These are phyloP conservation scores for Liasis olivaceus DNA, from an alignment of 2,797 vertebrate species.

Conservation along the genomic window DNA sequence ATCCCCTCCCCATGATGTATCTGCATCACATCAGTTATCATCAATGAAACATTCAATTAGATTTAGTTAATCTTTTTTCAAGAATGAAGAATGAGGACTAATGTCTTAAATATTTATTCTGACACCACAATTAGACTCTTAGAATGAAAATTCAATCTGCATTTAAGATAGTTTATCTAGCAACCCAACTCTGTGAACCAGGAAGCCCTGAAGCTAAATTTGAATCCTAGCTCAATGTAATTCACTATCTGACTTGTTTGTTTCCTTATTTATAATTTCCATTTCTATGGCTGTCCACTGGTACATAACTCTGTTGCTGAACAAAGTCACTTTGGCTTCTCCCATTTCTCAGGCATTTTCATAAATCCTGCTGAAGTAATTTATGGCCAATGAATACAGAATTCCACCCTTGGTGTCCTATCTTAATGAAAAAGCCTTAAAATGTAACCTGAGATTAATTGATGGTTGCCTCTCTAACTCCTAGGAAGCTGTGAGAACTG, in stretches of 20 bases:
- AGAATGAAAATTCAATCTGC: background rate
- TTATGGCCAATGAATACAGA: background rate
- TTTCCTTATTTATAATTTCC: background rate
- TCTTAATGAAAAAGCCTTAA: background rate
- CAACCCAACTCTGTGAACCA: background rate
- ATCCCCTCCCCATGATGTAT: background rate
- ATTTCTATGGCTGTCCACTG: background rate
- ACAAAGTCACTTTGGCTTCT: background rate
- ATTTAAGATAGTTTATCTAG: background rate
- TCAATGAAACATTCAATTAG: background rate
- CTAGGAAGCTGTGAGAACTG: conserved; percentile 23
- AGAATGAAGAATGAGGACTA: background rate
- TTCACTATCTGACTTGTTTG: background rate
- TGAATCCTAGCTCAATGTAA: background rate
- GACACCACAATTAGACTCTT: background rate
- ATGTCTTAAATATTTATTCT: background rate
- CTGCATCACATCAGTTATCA: background rate
- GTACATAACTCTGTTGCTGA: background rate
- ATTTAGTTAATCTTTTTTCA: background rate
- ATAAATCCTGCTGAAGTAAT: background rate
- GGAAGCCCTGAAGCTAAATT: background rate
- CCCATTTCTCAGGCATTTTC: background rate
- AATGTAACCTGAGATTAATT: conserved; percentile 30
- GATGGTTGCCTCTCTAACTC: conserved; percentile 40
- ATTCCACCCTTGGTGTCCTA: background rate